Evolutionary conservation across 2,888 invertebrate species (phyloP), one percentile per base, ranked within the genome.

Genomic region (Ectemnius continuus): DNA sequence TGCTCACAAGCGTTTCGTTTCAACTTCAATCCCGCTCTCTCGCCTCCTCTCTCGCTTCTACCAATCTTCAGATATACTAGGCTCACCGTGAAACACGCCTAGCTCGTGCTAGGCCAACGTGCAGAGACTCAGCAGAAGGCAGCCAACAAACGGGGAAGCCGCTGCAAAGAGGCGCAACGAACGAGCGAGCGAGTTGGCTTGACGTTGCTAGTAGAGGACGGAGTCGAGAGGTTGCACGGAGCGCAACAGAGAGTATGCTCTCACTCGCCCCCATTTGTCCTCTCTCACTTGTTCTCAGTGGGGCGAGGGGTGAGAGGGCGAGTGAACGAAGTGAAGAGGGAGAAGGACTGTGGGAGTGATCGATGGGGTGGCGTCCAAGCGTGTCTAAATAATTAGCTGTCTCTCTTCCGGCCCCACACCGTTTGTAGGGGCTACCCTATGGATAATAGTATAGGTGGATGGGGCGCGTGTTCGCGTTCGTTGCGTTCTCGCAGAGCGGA

Each of bases 381-480:
- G 90, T 90, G 88, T 90, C 90, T 90, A 90, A 90, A 90, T 90
- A 90, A 90, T 90, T 90, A 90, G 90, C 90, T 90, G 90, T 90
- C 90, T 89, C 88, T 87, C 85, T 87, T 82, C 83, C 87, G 87
- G 86, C 85, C 86, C 87, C 87, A 83, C 84, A 78, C 88, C 89
- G 89, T 90, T 90, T 88, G 89, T 89, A 89, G 85, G 83, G 84
- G 86, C 84, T 83, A 85, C 83, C 85, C 85, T 82, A 84, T 84
- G 85, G 87, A 87, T 87, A 88, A 88, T 86, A 65, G 73, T 36
- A 1, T 36, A 36, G 8, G 72, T 67, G 66, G 76, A 78, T 75
- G 64, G 70, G 68, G 79, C 80, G 78, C 69, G 79, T 82, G 84
- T 85, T 83, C 84, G 87, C 85, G 36, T 36, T 36, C 83, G 86